Evolutionary conservation across 2,888 invertebrate genomes (phyloP), one percentile per base, ranked within the genome.

Genomic region (Tigriopus californicus): DNA sequence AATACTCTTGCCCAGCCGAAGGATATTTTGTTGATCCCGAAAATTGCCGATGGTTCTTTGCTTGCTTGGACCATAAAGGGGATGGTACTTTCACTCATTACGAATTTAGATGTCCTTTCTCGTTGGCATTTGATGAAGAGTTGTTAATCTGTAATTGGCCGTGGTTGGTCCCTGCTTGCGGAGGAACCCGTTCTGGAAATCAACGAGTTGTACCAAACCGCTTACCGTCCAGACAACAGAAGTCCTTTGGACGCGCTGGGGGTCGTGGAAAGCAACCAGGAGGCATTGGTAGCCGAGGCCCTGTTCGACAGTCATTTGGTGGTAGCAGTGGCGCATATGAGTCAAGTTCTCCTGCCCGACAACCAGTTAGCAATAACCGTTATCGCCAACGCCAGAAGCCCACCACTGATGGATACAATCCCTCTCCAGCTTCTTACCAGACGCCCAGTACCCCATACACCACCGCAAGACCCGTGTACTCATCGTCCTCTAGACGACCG

Each of bases 11-110:
- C 67, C 81, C 82, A 0, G 73, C 75, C 52, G 75, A 77, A 64
- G 85, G 85, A 61, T 85, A 83, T 69, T 85, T 81, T 67, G 82
- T 81, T 0, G 85, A 85, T 69, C 83, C 83, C 0, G 81, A 82
- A 68, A 84, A 85, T 71, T 85, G 85, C 64, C 78, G 84, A 61
- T 85, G 83, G 83, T 85, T 85, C 77, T 85, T 83, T 70, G 84
- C 85, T 24, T 85, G 85, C 67, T 72, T 72, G 67, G 65, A 72
- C 66, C 62, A 66, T 65, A 24, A 66, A 15, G 67, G 70, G 3
- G 70, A 72, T 62, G 71, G 71, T 1, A 62, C 62, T 8, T 67
- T 75, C 62, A 77, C 79, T 1, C 82, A 84, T 0, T 85, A 83
- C 71, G 85, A 85, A 73, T 85, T 85, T 73, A 78, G 83, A 55